phyloP scores from a whole-genome alignment of 2,888 invertebrate genomes.

The Pemphredon lugubris region DNA sequence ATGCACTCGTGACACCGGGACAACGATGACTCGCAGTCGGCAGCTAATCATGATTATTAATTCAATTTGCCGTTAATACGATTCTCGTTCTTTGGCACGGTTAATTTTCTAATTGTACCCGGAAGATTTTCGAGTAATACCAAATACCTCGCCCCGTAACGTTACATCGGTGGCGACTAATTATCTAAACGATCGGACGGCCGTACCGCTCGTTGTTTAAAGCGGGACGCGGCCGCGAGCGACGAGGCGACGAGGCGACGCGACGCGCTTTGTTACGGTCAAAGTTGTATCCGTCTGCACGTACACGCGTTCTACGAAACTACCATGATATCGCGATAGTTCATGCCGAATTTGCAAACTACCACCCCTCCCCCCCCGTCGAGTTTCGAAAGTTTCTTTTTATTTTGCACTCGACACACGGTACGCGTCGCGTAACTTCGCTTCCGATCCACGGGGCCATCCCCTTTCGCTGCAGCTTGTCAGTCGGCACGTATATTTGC shows the following conservation, averaged over 20 bases:
- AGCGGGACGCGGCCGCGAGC: too few species aligned
- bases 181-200: too few species aligned
- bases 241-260: too few species aligned
- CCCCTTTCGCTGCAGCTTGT: conserved; percentile 43
- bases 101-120: conserved; percentile 33
- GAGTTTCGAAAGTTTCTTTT: conserved; percentile 17
- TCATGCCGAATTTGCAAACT: not conserved
- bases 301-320: too few species aligned
- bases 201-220: too few species aligned
- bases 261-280: too few species aligned
- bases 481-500: conserved; percentile 56
- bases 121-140: not conserved
- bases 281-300: too few species aligned
- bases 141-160: too few species aligned
- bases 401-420: conserved; percentile 13
- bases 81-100: conserved; percentile 15
- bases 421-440: not conserved
- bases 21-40: not conserved
- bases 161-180: too few species aligned
- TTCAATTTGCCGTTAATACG: conserved; percentile 24
- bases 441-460: conserved; percentile 2
- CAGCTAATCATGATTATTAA: conserved; percentile 25
- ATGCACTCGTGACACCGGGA: not conserved
- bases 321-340: too few species aligned
- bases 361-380: not conserved